Base-by-base conservation (phyloP, 2,797 vertebrate species). In the Pangasius sanitwongsei region DNA sequence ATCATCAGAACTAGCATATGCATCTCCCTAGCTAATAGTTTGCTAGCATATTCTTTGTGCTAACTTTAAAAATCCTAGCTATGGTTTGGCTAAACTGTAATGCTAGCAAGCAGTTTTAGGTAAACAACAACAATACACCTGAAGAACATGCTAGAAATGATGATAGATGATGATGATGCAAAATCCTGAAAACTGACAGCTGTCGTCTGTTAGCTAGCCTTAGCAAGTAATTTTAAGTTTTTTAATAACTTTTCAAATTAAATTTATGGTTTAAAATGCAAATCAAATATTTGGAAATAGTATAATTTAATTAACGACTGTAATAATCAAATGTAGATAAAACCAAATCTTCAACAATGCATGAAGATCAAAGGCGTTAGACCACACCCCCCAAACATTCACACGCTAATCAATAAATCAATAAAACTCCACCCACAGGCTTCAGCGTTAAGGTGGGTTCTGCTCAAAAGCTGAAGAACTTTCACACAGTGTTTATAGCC, bases 371-470 rank as follows among this genome's bases (percentile, higher is more conserved):
- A 70, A 25, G 37, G 16, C 6, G 34, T 61, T 7, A 59, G 53
- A 1, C 9, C 4, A 5, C 13, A 50, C 25, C 69, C 37, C 28
- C 50, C 0, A 20, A 41, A 37, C 69, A 37, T 83, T 88, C 69
- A 83, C 69, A 16, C 3, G 0, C 53, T 82, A 74, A 88, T 83
- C 69, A 50, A 65, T 44, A 15, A 8, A 15, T 37, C 18, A 2
- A 5, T 16, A 5, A 53, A 69, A 20, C 87, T 65, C 87, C 81
- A 11, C 81, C 87, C 87, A 84, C 53, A 61, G 34, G 31, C 50
- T 20, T 83, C 23, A 48, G 53, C 12, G 75, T 65, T 63, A 50
- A 72, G 18, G 63, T 5, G 6, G 0, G 5, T 31, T 84, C 11
- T n/a, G 25, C 28, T 70, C 16, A 53, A 25, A 34, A 25, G n/a